Evolutionary conservation across 2,888 invertebrate genomes (phyloP), one percentile per base, ranked within the genome.

Genomic region (Lottia gigantea): DNA sequence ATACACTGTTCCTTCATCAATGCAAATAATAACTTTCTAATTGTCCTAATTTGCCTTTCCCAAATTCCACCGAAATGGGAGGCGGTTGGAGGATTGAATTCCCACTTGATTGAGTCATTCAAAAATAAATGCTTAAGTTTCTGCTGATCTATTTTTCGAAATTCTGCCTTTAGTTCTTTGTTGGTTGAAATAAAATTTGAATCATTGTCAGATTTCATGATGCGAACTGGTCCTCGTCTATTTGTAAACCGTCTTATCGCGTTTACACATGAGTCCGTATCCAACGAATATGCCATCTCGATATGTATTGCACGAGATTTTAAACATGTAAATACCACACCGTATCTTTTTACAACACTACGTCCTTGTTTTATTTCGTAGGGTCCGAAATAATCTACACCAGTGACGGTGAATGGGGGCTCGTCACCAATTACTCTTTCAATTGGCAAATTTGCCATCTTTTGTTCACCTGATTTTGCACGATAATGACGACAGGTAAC

Each of bases 51-150:
- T 26, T 71, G 55, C 46, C 78, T 55, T 72, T 78, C 75, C 75
- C 75, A 78, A n/a, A 75, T 62, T 16, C 78, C 76, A 16, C 75
- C 74, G 31, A 69, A 64, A 49, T 78, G 76, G 14, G 71, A 73
- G 6, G 66, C 71, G 15, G 65, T 19, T 23, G 78, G 77, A 12
- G 72, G 76, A 46, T 76, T 77, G 49, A 74, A 76, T 49, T 70
- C 64, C 72, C 76, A 78, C 14, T 62, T 45, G n/a, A n/a, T n/a
- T n/a, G 31, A 47, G 16, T 69, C 68, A 26, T 74, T 66, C 19
- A 63, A 2, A 45, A 76, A 49, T 46, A 62, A 55, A 16, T 74
- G 45, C 14, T 61, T n/a, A 31, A 77, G 73, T 15, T 68, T 61
- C 7, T 46, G 25, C 23, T 46, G 40, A 31, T 78, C 71, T 71